Conservation (phyloP, 2,797 vertebrate species). For the Picus viridis region DNA sequence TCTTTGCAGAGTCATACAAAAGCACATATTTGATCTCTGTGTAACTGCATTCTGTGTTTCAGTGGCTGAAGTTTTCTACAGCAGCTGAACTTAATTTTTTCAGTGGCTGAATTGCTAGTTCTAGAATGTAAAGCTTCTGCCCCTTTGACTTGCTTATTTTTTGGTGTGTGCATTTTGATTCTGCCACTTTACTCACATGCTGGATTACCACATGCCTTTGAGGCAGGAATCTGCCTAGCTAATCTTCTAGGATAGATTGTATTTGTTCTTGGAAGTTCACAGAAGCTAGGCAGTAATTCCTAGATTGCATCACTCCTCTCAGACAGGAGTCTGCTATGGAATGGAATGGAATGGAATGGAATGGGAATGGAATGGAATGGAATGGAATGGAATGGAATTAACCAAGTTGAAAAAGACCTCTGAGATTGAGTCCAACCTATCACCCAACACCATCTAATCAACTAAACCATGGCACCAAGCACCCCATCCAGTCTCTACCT, state of each 20-base stretch:
- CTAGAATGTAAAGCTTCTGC: background rate
- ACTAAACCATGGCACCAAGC: too few relatives aligned
- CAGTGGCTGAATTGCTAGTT: background rate
- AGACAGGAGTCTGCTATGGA: background rate
- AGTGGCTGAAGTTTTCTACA: background rate
- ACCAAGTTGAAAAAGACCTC: too few relatives aligned
- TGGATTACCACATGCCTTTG: background rate
- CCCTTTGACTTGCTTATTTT: background rate
- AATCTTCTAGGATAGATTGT: background rate
- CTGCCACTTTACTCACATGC: background rate
- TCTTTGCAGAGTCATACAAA: background rate
- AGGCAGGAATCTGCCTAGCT: background rate
- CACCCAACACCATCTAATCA: too few relatives aligned
- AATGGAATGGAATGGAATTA: too few relatives aligned
- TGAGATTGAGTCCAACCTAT: too few relatives aligned
- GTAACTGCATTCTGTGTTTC: background rate
- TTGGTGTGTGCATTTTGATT: too few relatives aligned
- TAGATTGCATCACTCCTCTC: background rate
- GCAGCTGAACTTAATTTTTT: background rate
- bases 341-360: too few relatives aligned
- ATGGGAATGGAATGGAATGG: too few relatives aligned
- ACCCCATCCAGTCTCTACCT: too few relatives aligned
- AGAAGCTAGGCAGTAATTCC: background rate
- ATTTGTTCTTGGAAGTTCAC: background rate
- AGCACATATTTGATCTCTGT: background rate